Conservation (phyloP, 2,797 vertebrate species). For the Siniperca obscura region DNA sequence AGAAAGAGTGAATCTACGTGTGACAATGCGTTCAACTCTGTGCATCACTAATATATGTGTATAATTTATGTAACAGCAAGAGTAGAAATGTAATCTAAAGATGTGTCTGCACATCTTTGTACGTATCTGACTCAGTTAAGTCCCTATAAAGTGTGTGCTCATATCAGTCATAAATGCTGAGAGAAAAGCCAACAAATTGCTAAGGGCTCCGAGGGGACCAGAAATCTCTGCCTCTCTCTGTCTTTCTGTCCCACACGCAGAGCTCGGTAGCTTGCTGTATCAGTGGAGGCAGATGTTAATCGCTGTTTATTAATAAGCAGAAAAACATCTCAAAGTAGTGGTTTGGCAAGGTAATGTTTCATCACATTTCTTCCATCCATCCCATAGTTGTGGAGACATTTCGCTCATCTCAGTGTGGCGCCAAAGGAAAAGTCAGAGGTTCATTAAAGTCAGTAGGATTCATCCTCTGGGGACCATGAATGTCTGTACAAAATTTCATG, state of each 20-base stretch:
- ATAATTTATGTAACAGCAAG: constrained; percentile 1
- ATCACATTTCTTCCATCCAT: background rate
- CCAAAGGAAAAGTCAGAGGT: background rate
- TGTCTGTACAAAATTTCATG: background rate
- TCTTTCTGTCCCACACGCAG: background rate
- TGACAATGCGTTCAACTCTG: background rate
- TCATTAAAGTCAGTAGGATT: background rate
- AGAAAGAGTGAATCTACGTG: background rate
- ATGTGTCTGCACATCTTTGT: constrained; percentile 2
- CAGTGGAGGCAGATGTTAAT: constrained; percentile 37
- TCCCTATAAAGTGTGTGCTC: constrained; percentile 8
- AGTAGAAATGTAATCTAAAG: background rate
- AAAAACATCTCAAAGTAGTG: background rate
- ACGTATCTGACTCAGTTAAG: constrained; percentile 6
- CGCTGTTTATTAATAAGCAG: constrained; percentile 38
- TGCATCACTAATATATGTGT: constrained; percentile 14
- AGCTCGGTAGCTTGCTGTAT: constrained; percentile 7
- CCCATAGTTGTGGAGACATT: background rate
- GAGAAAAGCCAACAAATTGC: constrained; percentile 40
- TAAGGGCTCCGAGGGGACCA: constrained; percentile 6
- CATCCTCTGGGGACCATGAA: background rate
- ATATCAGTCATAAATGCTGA: constrained; percentile 28
- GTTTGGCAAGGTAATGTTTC: background rate
- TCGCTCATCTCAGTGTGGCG: background rate
- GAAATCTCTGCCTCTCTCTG: constrained; percentile 10